phyloP scores from a whole-genome alignment of 2,888 invertebrate species.

The Netelia fuscicornis region DNA sequence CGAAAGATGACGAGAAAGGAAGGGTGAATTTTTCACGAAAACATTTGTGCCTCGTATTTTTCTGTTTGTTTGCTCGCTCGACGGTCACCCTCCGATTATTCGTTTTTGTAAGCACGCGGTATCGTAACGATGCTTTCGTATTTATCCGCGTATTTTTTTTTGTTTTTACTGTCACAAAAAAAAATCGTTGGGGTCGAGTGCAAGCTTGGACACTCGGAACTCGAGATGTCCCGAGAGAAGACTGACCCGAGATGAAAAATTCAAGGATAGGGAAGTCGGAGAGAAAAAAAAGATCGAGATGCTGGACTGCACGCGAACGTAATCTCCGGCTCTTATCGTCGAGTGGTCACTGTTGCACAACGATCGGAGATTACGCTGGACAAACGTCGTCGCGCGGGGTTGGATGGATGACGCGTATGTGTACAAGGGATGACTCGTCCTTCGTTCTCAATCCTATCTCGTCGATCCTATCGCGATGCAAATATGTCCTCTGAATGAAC shows the following conservation, averaged over 20 bases:
- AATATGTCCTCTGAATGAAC: slow-evolving; percentile 82
- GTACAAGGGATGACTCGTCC: slow-evolving; percentile 71
- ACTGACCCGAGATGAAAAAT: slow-evolving; percentile 68
- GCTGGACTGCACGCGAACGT: slow-evolving; percentile 68
- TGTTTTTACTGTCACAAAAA: not conserved
- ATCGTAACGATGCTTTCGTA: slow-evolving; percentile 23
- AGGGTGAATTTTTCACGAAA: slow-evolving; percentile 32
- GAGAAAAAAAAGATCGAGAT: slow-evolving; percentile 68
- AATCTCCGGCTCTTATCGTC: slow-evolving; percentile 60
- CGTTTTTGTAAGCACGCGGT: slow-evolving; percentile 55
- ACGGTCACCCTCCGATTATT: slow-evolving; percentile 27
- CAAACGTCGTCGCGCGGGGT: slow-evolving; percentile 59
- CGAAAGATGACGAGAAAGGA: not conserved
- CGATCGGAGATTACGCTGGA: slow-evolving; percentile 60
- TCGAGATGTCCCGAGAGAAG: slow-evolving; percentile 38
- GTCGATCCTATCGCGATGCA: slow-evolving; percentile 80
- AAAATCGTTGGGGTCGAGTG: not conserved
- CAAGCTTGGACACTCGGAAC: slow-evolving; percentile 29
- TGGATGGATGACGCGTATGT: slow-evolving; percentile 62
- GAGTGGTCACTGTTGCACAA: slow-evolving; percentile 64
- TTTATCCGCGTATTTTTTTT: not conserved
- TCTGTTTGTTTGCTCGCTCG: slow-evolving; percentile 50
- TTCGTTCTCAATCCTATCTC: slow-evolving; percentile 81
- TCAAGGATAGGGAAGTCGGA: slow-evolving; percentile 65
- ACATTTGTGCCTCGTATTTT: slow-evolving; percentile 10